These are phyloP conservation scores for Rhea americana DNA, from an alignment of 2,113 vertebrate species.

Conservation along the genomic window DNA sequence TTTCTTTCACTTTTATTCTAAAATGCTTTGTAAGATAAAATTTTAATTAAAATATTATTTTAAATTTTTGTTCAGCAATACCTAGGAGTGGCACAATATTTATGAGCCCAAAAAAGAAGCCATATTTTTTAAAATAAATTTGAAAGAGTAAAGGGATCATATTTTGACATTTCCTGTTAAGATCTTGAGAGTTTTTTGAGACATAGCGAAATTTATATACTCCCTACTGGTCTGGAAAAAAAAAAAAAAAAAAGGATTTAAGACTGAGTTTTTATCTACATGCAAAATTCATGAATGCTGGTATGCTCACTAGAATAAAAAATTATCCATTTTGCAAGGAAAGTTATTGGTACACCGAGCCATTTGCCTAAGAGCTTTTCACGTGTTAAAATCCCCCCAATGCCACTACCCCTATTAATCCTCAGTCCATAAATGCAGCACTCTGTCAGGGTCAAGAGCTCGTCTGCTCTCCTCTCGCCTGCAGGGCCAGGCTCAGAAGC, in stretches of 20 bases:
- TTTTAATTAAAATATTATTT: background rate
- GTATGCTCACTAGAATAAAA: background rate
- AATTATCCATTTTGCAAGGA: background rate
- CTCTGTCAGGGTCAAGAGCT: background rate
- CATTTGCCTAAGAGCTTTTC: background rate
- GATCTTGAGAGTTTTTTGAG: background rate
- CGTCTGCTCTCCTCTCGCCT: background rate
- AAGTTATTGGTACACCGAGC: background rate
- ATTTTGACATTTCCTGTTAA: background rate
- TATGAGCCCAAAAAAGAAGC: background rate
- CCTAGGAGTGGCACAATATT: background rate
- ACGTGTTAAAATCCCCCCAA: background rate
- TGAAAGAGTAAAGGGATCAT: background rate
- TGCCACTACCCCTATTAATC: accelerated
- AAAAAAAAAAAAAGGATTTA: too few relatives aligned
- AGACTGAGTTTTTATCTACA: background rate
- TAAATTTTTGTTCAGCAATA: background rate
- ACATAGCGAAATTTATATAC: background rate
- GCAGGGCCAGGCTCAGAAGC: too few relatives aligned
- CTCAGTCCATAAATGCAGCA: background rate
- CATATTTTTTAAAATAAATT: background rate
- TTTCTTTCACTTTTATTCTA: background rate
- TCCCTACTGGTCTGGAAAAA: background rate
- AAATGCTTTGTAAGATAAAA: background rate
- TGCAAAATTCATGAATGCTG: background rate